Evolutionary conservation across 2,888 invertebrate species (phyloP).

Genomic region (Listrodromus nycthemerus): DNA sequence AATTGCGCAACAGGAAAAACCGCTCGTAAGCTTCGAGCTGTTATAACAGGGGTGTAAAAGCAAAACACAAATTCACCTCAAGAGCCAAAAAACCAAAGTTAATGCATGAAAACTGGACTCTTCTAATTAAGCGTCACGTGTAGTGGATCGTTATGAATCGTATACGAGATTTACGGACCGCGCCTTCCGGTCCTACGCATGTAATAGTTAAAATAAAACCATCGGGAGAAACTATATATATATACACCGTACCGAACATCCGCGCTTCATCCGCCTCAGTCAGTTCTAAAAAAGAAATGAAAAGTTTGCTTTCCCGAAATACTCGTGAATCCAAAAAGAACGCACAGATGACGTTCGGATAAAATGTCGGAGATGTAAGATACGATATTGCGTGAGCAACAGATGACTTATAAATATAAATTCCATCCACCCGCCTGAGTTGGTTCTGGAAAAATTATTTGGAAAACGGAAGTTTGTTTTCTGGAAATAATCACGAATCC

Average conservation of each 20-base stretch:
- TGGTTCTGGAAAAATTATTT: not conserved
- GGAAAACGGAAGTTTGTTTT: not conserved
- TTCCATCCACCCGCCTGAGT: slow-evolving; percentile 25
- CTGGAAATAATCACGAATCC: slow-evolving; percentile 26
- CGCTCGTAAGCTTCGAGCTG: not conserved
- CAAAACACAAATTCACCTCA: slow-evolving; percentile 53
- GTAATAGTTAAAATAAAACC: slow-evolving; percentile 46
- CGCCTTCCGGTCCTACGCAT: slow-evolving; percentile 53
- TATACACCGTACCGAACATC: slow-evolving; percentile 44
- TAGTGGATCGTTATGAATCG: slow-evolving; percentile 67
- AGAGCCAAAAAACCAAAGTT: slow-evolving; percentile 54
- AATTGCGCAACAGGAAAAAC: slow-evolving; percentile 10
- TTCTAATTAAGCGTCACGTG: slow-evolving; percentile 74
- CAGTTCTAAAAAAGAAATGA: not conserved
- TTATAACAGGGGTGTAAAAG: slow-evolving; percentile 48
- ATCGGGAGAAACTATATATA: slow-evolving; percentile 20
- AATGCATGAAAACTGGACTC: slow-evolving; percentile 56
- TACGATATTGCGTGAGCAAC: slow-evolving; percentile 60
- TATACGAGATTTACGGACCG: slow-evolving; percentile 40
- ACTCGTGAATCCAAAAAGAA: slow-evolving; percentile 19
- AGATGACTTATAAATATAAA: slow-evolving; percentile 55
- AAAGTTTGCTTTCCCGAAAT: slow-evolving; percentile 19
- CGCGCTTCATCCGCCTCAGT: slow-evolving; percentile 47
- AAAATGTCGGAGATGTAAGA: not conserved
- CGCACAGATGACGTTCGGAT: slow-evolving; percentile 3